Evolutionary conservation across 2,113 vertebrate genomes (phyloP), one percentile per base, ranked within the genome.

Genomic region (Pluvianellus socialis): DNA sequence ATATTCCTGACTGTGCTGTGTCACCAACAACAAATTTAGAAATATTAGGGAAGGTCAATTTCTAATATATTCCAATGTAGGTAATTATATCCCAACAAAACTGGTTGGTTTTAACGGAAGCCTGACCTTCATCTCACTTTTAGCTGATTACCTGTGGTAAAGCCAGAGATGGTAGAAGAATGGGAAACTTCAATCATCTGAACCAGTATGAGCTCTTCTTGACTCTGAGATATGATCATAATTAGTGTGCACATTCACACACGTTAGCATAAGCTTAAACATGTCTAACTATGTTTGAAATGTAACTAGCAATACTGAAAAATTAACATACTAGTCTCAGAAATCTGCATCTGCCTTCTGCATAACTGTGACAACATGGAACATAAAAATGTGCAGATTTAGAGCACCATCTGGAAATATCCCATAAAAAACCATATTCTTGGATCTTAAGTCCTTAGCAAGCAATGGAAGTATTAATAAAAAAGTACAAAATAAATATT

Each of bases 361-460:
- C 44, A 56, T 68, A 40, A 49, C 59, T 80, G 55, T 71, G 70
- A 88, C 55, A 91, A 83, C 32, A 49, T 4, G 24, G 32, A 82
- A 65, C 27, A 61, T 19, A 76, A 95, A 94, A 73, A 68, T 10
- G 30, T 33, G 86, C 42, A 65, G 72, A 94, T 91, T 70, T 71
- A 92, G 55, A 94, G 35, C 42, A 86, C 70, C 77, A 62, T 86
- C 72, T 88, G 88, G 73, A 97, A 96, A 85, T 59, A 62, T 15
- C 30, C 24, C 32, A 53, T 68, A 80, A 76, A 61, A 56, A 44
- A 7, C 1, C 10, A 62, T 35, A 33, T 53, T 80, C 22, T 75
- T 88, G 73, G 56, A 56, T 55, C 42, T 79, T 28, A 89, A 77
- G 28, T 79, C 35, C 52, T 71, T 65, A 86, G 67, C 49, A 86